phyloP scores from a whole-genome alignment of 2,797 vertebrate genomes.

The Coreius guichenoti region DNA sequence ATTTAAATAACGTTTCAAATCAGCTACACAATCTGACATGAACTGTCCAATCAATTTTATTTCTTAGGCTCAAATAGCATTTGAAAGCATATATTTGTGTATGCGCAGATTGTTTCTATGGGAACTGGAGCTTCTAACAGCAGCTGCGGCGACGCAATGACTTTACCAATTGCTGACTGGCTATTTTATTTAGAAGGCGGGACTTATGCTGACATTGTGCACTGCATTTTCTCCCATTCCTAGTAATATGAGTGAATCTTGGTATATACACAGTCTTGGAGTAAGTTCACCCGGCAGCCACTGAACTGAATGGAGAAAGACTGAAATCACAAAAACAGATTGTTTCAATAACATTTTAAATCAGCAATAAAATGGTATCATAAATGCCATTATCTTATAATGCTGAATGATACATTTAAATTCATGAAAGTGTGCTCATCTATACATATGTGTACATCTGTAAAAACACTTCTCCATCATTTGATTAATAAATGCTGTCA shows the following conservation, averaged over 20 bases:
- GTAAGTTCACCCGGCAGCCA: neutral
- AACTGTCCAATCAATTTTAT: neutral
- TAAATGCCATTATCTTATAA: neutral
- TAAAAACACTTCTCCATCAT: neutral
- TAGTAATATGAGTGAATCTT: neutral
- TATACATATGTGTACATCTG: neutral
- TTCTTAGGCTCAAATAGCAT: neutral
- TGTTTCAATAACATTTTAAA: neutral
- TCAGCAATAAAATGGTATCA: neutral
- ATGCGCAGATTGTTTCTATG: neutral
- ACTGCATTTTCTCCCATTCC: neutral
- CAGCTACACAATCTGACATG: neutral
- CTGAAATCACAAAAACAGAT: neutral
- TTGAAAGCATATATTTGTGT: neutral
- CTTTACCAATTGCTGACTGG: neutral
- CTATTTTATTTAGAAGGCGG: neutral
- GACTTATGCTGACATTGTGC: neutral
- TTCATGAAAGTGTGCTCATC: neutral
- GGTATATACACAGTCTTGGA: neutral
- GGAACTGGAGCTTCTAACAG: conserved; percentile 14
- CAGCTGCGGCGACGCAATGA: neutral
- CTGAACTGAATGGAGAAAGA: neutral
- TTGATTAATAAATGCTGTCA: neutral
- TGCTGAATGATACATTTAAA: neutral
- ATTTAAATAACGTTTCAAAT: neutral